These are phyloP conservation scores for Haliclystus octoradiatus DNA, from an alignment of 30 jellyfish, hydroid and myxozoan genomes.

Conservation along the genomic window DNA sequence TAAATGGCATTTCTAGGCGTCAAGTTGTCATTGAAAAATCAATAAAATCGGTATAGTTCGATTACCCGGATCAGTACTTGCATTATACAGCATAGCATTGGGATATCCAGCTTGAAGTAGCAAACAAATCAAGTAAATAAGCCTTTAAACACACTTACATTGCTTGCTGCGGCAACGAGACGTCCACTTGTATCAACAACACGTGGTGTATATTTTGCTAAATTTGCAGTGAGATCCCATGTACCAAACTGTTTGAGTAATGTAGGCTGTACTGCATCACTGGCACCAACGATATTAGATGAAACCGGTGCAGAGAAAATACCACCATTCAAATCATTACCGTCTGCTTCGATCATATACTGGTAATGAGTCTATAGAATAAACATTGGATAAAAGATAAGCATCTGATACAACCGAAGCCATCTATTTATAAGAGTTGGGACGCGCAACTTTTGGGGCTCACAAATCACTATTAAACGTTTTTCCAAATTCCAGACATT, in stretches of 20 bases:
- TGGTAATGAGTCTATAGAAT: slow-evolving; percentile 33
- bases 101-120: too few species aligned
- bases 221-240: slow-evolving; percentile 51
- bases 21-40: too few species aligned
- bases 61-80: too few species aligned
- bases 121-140: too few species aligned
- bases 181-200: slow-evolving; percentile 33
- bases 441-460: too few species aligned
- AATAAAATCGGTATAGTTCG: too few species aligned
- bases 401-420: background rate
- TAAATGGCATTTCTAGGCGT: too few species aligned
- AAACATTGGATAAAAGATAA: background rate
- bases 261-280: slow-evolving; percentile 22
- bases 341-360: slow-evolving; percentile 82
- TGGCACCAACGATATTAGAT: too few species aligned
- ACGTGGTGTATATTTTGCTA: slow-evolving; percentile 31
- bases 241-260: slow-evolving; percentile 54
- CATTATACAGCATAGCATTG: too few species aligned
- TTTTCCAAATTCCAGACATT: too few species aligned
- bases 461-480: slow-evolving; percentile 1
- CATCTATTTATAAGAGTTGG: too few species aligned
- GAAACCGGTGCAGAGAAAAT: slow-evolving; percentile 50
- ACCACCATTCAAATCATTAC: slow-evolving; percentile 58
- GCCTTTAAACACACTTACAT: slow-evolving; percentile 39
- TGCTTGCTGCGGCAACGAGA: slow-evolving; percentile 24